Conservation (phyloP, 64 coral and sea anemone genomes). For the Stylophora pistillata region DNA sequence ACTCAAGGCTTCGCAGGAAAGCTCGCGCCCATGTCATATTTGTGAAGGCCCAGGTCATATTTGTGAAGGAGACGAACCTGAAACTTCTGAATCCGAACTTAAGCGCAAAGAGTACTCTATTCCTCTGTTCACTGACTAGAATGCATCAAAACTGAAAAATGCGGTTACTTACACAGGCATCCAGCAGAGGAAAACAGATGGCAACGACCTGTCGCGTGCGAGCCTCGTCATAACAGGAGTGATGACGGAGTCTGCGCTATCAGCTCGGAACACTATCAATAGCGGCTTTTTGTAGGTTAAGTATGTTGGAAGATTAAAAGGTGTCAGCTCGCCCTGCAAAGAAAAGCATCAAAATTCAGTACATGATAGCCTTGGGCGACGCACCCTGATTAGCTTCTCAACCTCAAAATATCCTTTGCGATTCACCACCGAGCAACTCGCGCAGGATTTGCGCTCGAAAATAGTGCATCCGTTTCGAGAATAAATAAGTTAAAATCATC, state of each 20-base stretch:
- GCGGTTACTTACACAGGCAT: slow-evolving; percentile 50
- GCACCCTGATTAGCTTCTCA: no score
- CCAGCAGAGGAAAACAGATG: slow-evolving; percentile 46
- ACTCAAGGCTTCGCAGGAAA: no score
- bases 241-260: not conserved
- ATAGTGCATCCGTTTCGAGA: no score
- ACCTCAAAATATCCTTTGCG: no score
- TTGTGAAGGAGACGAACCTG: no score
- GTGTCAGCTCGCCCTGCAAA: slow-evolving; percentile 62
- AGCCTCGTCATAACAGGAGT: slow-evolving; percentile 32
- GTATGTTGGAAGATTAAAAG: slow-evolving; percentile 62
- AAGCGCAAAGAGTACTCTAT: not conserved
- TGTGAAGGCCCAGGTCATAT: no score
- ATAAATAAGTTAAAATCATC: no score
- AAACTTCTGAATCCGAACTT: not conserved
- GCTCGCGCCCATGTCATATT: no score
- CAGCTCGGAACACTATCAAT: slow-evolving; percentile 48
- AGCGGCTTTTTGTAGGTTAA: slow-evolving; percentile 31
- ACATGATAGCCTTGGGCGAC: no score
- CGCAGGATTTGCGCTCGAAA: no score
- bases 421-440: no score
- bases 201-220: not conserved
- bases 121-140: not conserved
- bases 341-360: not conserved
- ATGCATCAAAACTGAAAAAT: not conserved